phyloP scores from a whole-genome alignment of 2,113 vertebrate species.

The Maccullochella peelii region DNA sequence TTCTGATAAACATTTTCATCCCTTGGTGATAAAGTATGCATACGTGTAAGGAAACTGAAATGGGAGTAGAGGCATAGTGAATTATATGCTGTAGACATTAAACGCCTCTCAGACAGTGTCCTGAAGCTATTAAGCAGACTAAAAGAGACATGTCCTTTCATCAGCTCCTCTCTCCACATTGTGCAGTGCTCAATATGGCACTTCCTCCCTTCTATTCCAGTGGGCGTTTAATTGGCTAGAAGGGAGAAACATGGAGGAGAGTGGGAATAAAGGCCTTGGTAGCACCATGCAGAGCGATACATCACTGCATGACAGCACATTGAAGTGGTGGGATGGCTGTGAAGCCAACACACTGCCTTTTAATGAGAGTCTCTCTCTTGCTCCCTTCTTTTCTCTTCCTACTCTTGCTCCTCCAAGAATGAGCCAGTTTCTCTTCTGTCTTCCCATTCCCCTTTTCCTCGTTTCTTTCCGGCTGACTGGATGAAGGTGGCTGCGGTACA shows the following conservation, averaged over 20 bases:
- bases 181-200: constrained; percentile 67
- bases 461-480: constrained; percentile 22
- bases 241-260: constrained; percentile 66
- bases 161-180: constrained; percentile 66
- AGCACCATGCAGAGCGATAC: constrained; percentile 77
- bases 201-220: constrained; percentile 68
- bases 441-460: constrained; percentile 24
- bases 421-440: constrained; percentile 42
- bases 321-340: constrained; percentile 77
- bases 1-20: constrained; percentile 67
- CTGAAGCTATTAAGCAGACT: constrained; percentile 73
- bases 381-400: constrained; percentile 44
- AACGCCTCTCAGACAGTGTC: constrained; percentile 69
- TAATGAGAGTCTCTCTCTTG: constrained; percentile 76
- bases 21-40: constrained; percentile 39
- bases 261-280: constrained; percentile 77
- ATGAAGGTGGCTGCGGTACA: constrained; percentile 36
- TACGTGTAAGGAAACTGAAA: constrained; percentile 47
- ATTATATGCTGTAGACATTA: constrained; percentile 62
- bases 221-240: constrained; percentile 83
- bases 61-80: constrained; percentile 34
- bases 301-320: constrained; percentile 78
- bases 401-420: constrained; percentile 39
- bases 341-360: constrained; percentile 75
- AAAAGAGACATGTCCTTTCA: constrained; percentile 76